Evolutionary conservation across 2,113 vertebrate species (phyloP), one percentile per base, ranked within the genome.

Genomic region (Pollimyrus isidori): DNA sequence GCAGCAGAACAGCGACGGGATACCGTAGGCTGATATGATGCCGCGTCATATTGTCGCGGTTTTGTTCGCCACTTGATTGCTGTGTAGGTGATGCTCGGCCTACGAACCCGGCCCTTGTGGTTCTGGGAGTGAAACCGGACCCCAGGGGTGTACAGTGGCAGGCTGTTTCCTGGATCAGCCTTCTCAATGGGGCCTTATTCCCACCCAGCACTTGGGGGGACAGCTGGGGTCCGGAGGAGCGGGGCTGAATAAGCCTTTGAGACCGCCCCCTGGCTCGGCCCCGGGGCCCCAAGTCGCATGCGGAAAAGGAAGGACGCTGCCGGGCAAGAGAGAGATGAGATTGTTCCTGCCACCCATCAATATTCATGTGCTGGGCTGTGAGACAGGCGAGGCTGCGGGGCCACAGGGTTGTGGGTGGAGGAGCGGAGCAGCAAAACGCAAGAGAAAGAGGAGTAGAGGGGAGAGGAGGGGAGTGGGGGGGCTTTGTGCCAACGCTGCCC

Each of bases 161-260:
- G 30, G 69, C 65, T 49, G 65, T 80, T 50, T 80, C 46, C 46
- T 80, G 69, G 46, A 52, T 50, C 65, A 35, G 65, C 39, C 45
- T 39, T 56, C 50, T 89, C 69, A 89, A 84, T 89, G 35, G 76
- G 52, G 76, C 88, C 88, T 89, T 89, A 89, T 89, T 53, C 76
- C 88, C 53, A 17, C 52, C 53, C 46, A 10, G 76, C 3, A 50
- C 17, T 23, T 30, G 19, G 88, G 48, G 48, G 19, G 50, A 48
- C 80, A 89, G 76, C 80, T 89, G 88, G 73, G 53, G 76, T 42
- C 50, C 23, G 42, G 45, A 88, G 62, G 62, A 73, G 23, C 73
- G 87, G 21, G 39, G 19, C n/a, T 88, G 87, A 88, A 88, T 88
- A 48, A 88, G 87, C 87, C 58, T 88, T 69, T 88, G 87, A 69